Conservation (phyloP, 2,797 vertebrate genomes). For the Anas bernieri region DNA sequence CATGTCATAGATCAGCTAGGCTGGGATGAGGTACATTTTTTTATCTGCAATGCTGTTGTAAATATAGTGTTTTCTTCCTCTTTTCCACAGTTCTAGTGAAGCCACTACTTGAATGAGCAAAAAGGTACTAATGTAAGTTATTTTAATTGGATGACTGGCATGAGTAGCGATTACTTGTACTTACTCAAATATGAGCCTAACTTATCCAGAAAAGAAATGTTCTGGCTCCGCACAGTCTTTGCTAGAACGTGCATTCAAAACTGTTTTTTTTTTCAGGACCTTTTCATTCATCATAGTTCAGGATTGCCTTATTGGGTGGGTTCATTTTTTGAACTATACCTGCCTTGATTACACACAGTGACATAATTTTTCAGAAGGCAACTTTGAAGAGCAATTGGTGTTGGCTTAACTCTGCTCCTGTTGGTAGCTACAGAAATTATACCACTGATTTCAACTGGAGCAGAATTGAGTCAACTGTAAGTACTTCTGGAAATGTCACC, state of each 20-base stretch:
- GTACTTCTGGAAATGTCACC: background rate
- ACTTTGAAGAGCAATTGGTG: background rate
- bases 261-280: background rate
- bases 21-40: background rate
- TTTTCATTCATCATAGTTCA: background rate
- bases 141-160: background rate
- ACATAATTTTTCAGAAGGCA: background rate
- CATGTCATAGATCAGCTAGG: background rate
- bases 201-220: background rate
- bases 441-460: conserved; percentile 6
- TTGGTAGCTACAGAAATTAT: background rate
- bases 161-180: background rate
- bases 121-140: background rate
- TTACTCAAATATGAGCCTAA: background rate
- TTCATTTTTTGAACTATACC: background rate
- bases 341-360: background rate
- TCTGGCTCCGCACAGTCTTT: background rate
- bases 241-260: background rate
- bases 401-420: conserved; percentile 24
- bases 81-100: background rate
- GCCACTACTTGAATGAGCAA: background rate
- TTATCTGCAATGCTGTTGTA: background rate
- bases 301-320: background rate
- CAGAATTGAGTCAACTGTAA: conserved; percentile 14
- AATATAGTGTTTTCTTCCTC: background rate